These are phyloP conservation scores for Metridium senile DNA, from an alignment of 92 coral and sea anemone species.

Conservation along the genomic window DNA sequence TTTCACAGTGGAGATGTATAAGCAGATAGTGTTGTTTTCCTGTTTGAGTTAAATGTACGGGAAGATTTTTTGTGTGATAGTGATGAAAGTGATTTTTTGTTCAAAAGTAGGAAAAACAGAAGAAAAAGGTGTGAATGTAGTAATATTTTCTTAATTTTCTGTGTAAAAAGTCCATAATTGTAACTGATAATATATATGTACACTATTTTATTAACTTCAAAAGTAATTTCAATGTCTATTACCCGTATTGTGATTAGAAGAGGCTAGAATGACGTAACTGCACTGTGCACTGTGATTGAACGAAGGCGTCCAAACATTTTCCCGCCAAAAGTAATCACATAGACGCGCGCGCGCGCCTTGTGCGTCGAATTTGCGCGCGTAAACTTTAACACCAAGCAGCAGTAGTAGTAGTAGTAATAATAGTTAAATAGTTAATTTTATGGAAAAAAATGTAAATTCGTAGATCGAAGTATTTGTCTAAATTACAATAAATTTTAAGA, in stretches of 20 bases:
- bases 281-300: not conserved
- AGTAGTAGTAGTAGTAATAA: not conserved
- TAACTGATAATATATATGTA: too few species aligned
- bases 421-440: too few species aligned
- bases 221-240: too few species aligned
- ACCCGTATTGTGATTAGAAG: too few species aligned
- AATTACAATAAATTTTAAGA: constrained; percentile 1
- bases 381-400: not conserved
- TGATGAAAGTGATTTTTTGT: too few species aligned
- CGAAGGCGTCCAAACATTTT: not conserved
- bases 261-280: not conserved
- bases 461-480: constrained; percentile 1
- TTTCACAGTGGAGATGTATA: too few species aligned
- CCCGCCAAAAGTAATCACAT: not conserved
- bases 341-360: not conserved
- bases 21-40: too few species aligned
- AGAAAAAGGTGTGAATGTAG: not conserved
- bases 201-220: too few species aligned
- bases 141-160: not conserved
- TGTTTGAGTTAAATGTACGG: too few species aligned
- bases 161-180: not conserved
- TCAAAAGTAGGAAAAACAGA: not conserved
- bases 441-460: constrained; percentile 1
- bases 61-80: too few species aligned
- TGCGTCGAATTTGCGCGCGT: not conserved